phyloP scores from a whole-genome alignment of 2,888 invertebrate species.

The Xanthia icteritia region DNA sequence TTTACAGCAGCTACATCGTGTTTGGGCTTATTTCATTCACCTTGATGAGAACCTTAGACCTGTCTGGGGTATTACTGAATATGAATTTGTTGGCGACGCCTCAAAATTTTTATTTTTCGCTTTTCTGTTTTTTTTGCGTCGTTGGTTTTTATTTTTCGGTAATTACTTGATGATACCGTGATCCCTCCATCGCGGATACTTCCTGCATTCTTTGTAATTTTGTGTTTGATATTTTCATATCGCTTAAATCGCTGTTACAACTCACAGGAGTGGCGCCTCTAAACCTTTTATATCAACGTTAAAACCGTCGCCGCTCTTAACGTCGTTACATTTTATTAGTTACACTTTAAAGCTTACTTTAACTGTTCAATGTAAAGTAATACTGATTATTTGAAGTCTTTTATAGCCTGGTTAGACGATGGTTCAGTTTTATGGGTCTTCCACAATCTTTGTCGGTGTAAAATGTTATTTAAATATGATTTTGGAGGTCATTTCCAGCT shows the following conservation, averaged over 20 bases:
- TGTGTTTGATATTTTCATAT: neutral
- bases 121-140: no score
- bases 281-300: slow-evolving; percentile 9
- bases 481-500: neutral
- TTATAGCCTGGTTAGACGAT: slow-evolving; percentile 33
- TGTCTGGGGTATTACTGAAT: no score
- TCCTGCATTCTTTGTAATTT: neutral
- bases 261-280: neutral
- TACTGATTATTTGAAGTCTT: slow-evolving; percentile 43
- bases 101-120: no score
- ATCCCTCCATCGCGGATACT: neutral
- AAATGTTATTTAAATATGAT: slow-evolving; percentile 10
- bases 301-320: slow-evolving; percentile 23
- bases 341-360: slow-evolving; percentile 37
- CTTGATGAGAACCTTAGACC: no score
- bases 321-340: slow-evolving; percentile 42
- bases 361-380: slow-evolving; percentile 34
- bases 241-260: neutral
- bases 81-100: no score
- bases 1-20: no score
- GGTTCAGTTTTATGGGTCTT: slow-evolving; percentile 7
- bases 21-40: no score
- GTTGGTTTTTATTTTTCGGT: no score
- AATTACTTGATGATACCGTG: neutral
- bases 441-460: neutral